Evolutionary conservation across 2,888 invertebrate genomes (phyloP), one percentile per base, ranked within the genome.

Genomic region (Chrysolina americana): DNA sequence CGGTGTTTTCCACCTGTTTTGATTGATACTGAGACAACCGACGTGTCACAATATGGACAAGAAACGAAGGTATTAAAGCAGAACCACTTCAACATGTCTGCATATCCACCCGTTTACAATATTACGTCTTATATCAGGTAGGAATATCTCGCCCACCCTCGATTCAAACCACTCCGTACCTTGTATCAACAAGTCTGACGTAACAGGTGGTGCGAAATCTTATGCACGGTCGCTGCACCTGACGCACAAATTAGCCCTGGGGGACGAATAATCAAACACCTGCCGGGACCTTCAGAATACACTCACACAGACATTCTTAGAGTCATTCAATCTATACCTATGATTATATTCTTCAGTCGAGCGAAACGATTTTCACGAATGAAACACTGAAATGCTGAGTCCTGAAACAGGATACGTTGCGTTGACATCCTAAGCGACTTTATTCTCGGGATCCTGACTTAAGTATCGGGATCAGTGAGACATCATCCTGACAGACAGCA

Each of bases 131-230:
- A 23, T 36, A 17, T 11, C 23, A 47, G 65, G 65, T 41, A 23
- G 41, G 17, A 28, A 23, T 23, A 17, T n/a, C n/a, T 44, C 53
- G 53, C 48, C 48, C 19, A 44, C 47, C 21, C 23, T 65, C 44
- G 19, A 9, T 4, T 23, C 47, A n/a, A 65, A 47, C 44, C n/a
- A 21, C 44, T 48, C 21, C n/a, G 47, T 21, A 15, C 15, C 23
- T 10, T 23, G 21, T 65, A 47, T 65, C 65, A 65, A 65, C 65
- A 65, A 65, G 65, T 65, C 65, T 23, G 21, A 23, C 59, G 44
- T 23, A 69, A 69, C 69, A 69, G 69, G 59, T 69, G 69, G 69
- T 69, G 69, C 69, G 48, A 69, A 68, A 69, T 69, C 69, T 69
- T 63, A 47, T 41, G 62, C 59, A 56, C 28, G 50, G 66, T 66